These are phyloP conservation scores for Diplolepis rosae DNA, from an alignment of 2,888 invertebrate genomes.

Conservation along the genomic window DNA sequence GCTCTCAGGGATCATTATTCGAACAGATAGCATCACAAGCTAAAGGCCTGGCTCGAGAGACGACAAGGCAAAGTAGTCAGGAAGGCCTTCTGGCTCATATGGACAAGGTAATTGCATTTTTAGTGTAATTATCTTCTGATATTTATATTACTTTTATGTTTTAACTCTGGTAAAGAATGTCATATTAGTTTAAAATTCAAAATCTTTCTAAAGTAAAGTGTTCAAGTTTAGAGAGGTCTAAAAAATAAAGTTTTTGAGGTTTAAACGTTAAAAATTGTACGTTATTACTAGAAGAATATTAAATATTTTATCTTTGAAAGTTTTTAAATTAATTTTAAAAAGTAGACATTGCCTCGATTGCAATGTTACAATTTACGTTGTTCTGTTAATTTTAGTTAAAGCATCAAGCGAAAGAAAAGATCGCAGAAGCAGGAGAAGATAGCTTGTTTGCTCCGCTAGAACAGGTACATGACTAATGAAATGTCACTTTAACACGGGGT, in stretches of 20 bases:
- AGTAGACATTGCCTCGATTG: not conserved
- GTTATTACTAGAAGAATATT: too few relatives aligned
- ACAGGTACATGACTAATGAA: constrained; percentile 77
- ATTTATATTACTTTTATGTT: not conserved
- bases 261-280: too few relatives aligned
- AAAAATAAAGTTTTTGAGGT: too few relatives aligned
- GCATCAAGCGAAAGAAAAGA: constrained; percentile 79
- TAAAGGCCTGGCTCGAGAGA: constrained; percentile 90
- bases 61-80: constrained; percentile 91
- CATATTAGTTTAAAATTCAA: too few relatives aligned
- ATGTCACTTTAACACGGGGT: not conserved
- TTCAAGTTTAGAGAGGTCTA: too few relatives aligned
- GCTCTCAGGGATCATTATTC: constrained; percentile 88
- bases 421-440: constrained; percentile 83
- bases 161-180: not conserved
- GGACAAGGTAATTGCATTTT: constrained; percentile 82
- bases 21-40: constrained; percentile 93
- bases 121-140: not conserved
- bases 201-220: too few relatives aligned
- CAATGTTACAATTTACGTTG: constrained; percentile 26
- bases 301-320: too few relatives aligned
- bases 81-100: constrained; percentile 91
- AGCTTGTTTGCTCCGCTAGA: constrained; percentile 86
- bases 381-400: constrained; percentile 73
- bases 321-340: not conserved